These are phyloP conservation scores for Aspiorhynchus laticeps DNA, from an alignment of 2,113 vertebrate genomes.

Conservation along the genomic window DNA sequence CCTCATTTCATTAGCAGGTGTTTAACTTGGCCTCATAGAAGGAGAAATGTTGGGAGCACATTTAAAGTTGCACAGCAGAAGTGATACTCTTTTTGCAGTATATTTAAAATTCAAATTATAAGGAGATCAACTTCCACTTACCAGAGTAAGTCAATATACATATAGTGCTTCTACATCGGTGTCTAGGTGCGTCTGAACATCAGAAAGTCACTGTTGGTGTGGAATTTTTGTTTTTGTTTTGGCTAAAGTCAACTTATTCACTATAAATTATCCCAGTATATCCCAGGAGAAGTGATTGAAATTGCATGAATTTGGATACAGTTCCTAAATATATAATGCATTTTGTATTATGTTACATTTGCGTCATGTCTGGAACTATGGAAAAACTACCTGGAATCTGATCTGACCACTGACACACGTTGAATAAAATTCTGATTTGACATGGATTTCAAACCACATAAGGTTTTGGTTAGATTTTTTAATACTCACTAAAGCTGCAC, in stretches of 20 bases:
- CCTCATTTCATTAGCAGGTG: constrained; percentile 60
- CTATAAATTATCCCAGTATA: neutral
- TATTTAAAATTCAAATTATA: constrained; percentile 1
- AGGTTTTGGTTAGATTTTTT: neutral
- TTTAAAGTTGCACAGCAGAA: constrained; percentile 4
- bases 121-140: neutral
- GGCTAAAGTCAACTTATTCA: neutral
- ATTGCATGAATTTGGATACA: neutral
- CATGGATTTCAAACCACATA: neutral
- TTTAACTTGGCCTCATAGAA: constrained; percentile 39
- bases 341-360: neutral
- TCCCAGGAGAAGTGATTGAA: neutral
- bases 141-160: neutral
- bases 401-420: neutral
- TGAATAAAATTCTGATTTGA: neutral
- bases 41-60: constrained; percentile 15
- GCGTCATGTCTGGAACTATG: neutral
- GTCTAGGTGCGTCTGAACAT: neutral
- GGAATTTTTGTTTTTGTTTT: neutral
- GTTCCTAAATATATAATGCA: neutral
- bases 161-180: neutral
- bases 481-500: neutral
- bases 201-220: neutral
- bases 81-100: neutral
- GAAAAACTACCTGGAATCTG: neutral